Conservation (phyloP, 2,888 invertebrate species). For the Xestia ashworthii region DNA sequence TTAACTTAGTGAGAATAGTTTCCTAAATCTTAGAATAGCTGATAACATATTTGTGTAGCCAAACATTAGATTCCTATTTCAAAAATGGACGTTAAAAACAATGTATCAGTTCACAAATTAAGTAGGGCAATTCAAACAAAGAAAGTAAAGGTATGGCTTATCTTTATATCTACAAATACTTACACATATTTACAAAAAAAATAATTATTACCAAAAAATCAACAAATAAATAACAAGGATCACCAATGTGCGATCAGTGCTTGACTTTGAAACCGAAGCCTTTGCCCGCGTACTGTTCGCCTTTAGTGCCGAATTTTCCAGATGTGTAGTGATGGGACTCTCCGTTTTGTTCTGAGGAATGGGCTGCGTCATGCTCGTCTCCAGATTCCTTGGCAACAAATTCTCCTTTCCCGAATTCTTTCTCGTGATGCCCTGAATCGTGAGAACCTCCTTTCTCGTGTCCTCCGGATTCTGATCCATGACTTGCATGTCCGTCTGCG, state of each 20-base stretch:
- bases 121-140: conserved; percentile 18
- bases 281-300: conserved; percentile 77
- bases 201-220: conserved; percentile 76
- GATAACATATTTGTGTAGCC: conserved; percentile 6
- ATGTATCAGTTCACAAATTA: background rate
- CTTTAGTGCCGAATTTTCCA: conserved; percentile 86
- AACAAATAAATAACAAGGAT: conserved; percentile 83
- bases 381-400: conserved; percentile 89
- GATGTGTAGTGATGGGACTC: conserved; percentile 87
- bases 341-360: conserved; percentile 88
- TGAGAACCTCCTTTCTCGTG: conserved; percentile 89
- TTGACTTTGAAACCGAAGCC: conserved; percentile 86
- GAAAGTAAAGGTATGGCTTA: conserved; percentile 74
- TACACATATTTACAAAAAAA: conserved; percentile 84
- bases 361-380: conserved; percentile 82
- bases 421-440: conserved; percentile 88
- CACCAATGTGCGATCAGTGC: conserved; percentile 76
- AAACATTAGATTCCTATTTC: background rate
- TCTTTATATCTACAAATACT: conserved; percentile 78
- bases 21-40: conserved; percentile 8
- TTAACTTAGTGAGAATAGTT: conserved; percentile 7
- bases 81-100: background rate
- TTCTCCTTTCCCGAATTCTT: conserved; percentile 87
- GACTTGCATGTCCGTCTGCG: conserved; percentile 87
- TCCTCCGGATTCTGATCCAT: conserved; percentile 88